Evolutionary conservation across 1,140 invertebrate genomes (phyloP), one percentile per base, ranked within the genome.

Genomic region (Apis dorsata): DNA sequence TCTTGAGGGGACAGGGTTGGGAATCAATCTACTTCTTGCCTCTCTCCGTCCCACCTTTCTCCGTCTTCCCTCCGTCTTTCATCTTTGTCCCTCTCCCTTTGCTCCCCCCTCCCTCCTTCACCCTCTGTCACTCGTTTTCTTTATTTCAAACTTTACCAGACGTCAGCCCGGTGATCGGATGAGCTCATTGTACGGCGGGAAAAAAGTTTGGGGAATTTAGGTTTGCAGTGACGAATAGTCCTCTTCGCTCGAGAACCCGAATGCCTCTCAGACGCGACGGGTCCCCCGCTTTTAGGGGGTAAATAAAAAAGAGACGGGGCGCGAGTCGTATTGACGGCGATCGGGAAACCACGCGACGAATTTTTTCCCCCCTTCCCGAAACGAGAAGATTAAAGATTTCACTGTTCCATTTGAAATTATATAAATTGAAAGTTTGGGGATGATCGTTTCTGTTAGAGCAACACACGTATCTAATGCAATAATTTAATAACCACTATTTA

Each of bases 11-110:
- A 91, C 90, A 87, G 85, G 86, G 85, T 81, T 81, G 86, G 88
- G 88, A 92, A 92, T 92, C 91, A 92, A 92, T 92, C 91, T 92
- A 91, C 89, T 91, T 91, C 91, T 91, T 91, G 89, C 91, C 84
- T 85, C 86, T 84, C 87, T 24, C 63, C 24, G 24, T 8, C 28
- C 15, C 15, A 28, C 13, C 21, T 19, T 59, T 28, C 63, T 49
- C 70, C 75, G 28, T 79, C 65, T 83, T 73, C 69, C 3, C 34
- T n/a, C n/a, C 60, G 15, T 51, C n/a, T 51, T n/a, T 49, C 21
- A 12, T 28, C 49, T 21, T 63, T 12, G 51, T 28, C 69, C 34
- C 21, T 19, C 44, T 53, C n/a, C 21, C 24, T 49, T 53, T 15
- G 60, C 17, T 68, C 11, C n/a, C 15, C 21, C 53, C 63, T 71